Percentiles rank a stretch among this genome's conserved stretches.
Evolutionary conservation across 2,888 invertebrate genomes (phyloP).

Genomic region (Caenorhabditis angaria): DNA sequence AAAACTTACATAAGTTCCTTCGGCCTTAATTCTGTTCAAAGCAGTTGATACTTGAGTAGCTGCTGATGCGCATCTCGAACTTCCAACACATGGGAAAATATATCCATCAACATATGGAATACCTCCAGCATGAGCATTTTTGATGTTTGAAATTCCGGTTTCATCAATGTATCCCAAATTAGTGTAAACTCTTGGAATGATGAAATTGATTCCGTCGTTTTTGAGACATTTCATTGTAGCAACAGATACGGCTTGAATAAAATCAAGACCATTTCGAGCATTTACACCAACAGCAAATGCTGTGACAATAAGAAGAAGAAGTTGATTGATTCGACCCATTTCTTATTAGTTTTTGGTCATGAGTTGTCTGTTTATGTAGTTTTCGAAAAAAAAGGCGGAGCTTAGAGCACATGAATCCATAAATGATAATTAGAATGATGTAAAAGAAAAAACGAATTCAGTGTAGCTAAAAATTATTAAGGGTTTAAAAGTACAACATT

Average conservation of each 20-base stretch:
- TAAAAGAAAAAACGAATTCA: no score
- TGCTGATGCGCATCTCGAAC: not conserved
- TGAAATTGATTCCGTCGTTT: slow-evolving; percentile 23
- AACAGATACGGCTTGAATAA: slow-evolving; percentile 1
- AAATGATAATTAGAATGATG: no score
- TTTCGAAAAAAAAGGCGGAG: no score
- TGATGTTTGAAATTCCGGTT: slow-evolving; percentile 51
- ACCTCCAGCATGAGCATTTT: slow-evolving; percentile 45
- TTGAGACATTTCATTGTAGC: slow-evolving; percentile 10
- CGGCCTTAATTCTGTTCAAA: slow-evolving; percentile 20
- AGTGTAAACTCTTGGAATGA: slow-evolving; percentile 45
- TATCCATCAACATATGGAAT: slow-evolving; percentile 3
- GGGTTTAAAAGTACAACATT: no score
- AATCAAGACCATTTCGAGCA: slow-evolving; percentile 5
- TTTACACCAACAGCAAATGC: not conserved
- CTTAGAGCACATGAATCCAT: no score
- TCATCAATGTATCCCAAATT: slow-evolving; percentile 40
- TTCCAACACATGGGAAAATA: slow-evolving; percentile 13
- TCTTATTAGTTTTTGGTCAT: not conserved
- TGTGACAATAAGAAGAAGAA: not conserved
- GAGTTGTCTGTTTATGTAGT: not conserved
- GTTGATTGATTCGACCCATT: not conserved
- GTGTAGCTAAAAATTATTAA: no score
- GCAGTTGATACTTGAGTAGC: slow-evolving; percentile 23
- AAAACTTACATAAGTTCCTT: not conserved